A percentile compares a stretch with the other conserved stretches of the same genome.
These are phyloP conservation scores for Hirtodrosophila histrioides DNA, from an alignment of 2,888 invertebrate genomes.

Conservation along the genomic window DNA sequence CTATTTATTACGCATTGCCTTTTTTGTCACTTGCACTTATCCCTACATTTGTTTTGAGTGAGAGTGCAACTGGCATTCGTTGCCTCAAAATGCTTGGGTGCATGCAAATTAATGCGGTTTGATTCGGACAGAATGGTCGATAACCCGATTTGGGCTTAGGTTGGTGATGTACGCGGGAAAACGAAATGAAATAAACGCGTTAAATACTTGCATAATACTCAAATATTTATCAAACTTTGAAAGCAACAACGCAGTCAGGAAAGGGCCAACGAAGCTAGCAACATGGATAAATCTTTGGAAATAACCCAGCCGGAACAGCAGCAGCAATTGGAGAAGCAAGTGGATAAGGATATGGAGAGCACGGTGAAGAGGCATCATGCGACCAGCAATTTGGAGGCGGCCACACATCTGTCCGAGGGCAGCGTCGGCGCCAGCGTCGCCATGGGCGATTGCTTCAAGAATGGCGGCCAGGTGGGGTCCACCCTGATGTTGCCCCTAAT, in stretches of 20 bases:
- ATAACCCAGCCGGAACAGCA: conserved; percentile 48
- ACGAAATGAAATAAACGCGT: conserved; percentile 1
- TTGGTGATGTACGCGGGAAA: conserved; percentile 8
- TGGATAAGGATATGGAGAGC: conserved; percentile 46
- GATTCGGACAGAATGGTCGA: no score
- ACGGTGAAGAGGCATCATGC: conserved; percentile 59
- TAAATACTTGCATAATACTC: not conserved
- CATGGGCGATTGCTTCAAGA: conserved; percentile 96
- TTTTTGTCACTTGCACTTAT: no score
- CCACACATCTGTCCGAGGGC: conserved; percentile 96
- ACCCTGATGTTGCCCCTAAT: conserved; percentile 91
- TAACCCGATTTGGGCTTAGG: no score
- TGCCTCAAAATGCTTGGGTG: no score
- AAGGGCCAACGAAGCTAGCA: conserved; percentile 50
- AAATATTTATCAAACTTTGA: not conserved
- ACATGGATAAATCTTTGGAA: conserved; percentile 62
- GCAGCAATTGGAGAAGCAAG: conserved; percentile 13
- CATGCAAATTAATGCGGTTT: no score
- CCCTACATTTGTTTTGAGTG: no score
- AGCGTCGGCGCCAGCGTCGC: conserved; percentile 98
- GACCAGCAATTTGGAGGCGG: conserved; percentile 91
- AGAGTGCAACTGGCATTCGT: no score
- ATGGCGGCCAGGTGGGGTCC: conserved; percentile 94
- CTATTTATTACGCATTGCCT: no score
- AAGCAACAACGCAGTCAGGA: conserved; percentile 31